phyloP scores from a whole-genome alignment of 37 sponge, comb jelly and placozoan species.

The Sycon ciliatum region DNA sequence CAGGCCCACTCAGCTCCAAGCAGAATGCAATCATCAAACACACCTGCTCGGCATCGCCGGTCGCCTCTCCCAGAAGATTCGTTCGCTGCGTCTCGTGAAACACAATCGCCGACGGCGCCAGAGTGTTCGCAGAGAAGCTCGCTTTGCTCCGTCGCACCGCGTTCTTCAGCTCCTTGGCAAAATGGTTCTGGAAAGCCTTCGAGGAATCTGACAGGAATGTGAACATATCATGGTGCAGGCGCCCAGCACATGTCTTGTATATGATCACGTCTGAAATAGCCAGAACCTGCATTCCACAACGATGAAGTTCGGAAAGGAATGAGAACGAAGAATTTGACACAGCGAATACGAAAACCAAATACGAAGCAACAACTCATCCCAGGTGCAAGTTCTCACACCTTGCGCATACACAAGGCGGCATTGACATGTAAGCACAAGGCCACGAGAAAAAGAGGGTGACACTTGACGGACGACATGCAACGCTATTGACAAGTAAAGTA shows the following conservation, averaged over 20 bases:
- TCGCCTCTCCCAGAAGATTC: constrained; percentile 41
- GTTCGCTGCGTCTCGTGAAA: constrained; percentile 89
- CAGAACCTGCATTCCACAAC: constrained; percentile 74
- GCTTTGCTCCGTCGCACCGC: constrained; percentile 36
- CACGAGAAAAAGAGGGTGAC: too few species aligned
- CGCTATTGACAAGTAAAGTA: too few species aligned
- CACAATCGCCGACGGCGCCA: constrained; percentile 76
- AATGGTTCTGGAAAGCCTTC: constrained; percentile 70
- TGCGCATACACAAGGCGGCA: too few species aligned
- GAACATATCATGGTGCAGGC: constrained; percentile 89
- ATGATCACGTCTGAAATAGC: constrained; percentile 90
- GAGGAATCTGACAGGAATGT: constrained; percentile 78
- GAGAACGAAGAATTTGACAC: neutral
- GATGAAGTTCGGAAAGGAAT: neutral
- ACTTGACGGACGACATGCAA: too few species aligned
- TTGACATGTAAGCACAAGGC: too few species aligned
- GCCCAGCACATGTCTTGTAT: constrained; percentile 78
- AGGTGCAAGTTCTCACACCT: too few species aligned
- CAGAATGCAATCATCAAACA: too few species aligned
- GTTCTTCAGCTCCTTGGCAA: constrained; percentile 60
- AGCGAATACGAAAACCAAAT: too few species aligned
- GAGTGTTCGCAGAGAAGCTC: constrained; percentile 45
- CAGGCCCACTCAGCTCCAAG: too few species aligned
- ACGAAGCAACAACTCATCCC: too few species aligned
- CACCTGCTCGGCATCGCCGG: too few species aligned